A percentile compares a stretch with the other conserved stretches of the same genome.
These are phyloP conservation scores for Haliclona indistincta DNA, from an alignment of 37 sponge, comb jelly and placozoan species.

Conservation along the genomic window DNA sequence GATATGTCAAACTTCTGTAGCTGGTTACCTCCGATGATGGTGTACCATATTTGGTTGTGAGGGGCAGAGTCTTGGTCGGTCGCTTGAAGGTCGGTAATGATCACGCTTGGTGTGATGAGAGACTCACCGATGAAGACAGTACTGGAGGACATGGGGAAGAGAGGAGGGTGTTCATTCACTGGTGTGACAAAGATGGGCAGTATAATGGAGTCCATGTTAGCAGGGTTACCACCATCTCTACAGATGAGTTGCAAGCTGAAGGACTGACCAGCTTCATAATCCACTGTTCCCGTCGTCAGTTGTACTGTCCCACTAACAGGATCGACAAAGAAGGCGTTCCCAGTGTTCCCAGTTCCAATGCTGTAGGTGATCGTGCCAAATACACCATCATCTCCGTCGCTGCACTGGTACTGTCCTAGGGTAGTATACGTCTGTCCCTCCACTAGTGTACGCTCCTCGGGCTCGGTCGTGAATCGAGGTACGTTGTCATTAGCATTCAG, in stretches of 20 bases:
- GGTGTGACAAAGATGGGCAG: slow-evolving; percentile 41
- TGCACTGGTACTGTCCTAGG: slow-evolving; percentile 26
- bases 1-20: slow-evolving; percentile 24
- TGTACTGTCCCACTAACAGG: slow-evolving; percentile 33
- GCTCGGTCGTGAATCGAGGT: slow-evolving; percentile 27
- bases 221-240: slow-evolving; percentile 56
- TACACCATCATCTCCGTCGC: slow-evolving; percentile 48
- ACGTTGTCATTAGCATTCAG: slow-evolving; percentile 53
- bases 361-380: slow-evolving; percentile 45
- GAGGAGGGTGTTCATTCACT: slow-evolving; percentile 62
- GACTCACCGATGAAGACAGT: slow-evolving; percentile 21
- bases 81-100: slow-evolving; percentile 15
- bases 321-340: slow-evolving; percentile 25
- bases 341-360: slow-evolving; percentile 27
- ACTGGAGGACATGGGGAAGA: slow-evolving; percentile 16
- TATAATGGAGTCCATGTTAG: slow-evolving; percentile 18
- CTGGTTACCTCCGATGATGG: slow-evolving; percentile 22
- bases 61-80: slow-evolving; percentile 57
- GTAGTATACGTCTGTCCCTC: slow-evolving; percentile 10
- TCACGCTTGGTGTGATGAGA: neutral
- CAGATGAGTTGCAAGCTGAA: slow-evolving; percentile 48
- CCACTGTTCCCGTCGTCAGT: slow-evolving; percentile 29
- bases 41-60: slow-evolving; percentile 38
- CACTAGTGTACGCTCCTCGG: neutral
- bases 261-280: slow-evolving; percentile 33